Evolutionary conservation across 2,113 vertebrate species (phyloP).

Genomic region (Epinephelus cyanopodus): DNA sequence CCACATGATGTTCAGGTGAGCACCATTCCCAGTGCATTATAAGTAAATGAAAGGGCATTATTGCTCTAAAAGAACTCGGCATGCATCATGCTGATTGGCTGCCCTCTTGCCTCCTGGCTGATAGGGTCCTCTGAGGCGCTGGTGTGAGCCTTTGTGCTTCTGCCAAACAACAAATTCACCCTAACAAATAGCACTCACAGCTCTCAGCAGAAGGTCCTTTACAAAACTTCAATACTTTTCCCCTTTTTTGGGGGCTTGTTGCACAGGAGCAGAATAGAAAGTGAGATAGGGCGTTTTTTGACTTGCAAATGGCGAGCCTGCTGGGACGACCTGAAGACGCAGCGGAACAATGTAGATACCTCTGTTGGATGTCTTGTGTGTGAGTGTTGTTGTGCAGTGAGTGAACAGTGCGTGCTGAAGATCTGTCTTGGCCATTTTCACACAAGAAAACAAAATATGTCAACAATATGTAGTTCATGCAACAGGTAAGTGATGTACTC

Average conservation of each 20-base stretch:
- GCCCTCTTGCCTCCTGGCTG: neutral
- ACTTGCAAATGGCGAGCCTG: neutral
- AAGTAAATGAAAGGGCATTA: slow-evolving; percentile 11
- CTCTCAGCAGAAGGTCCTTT: slow-evolving; percentile 12
- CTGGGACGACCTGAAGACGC: neutral
- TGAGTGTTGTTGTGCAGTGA: neutral
- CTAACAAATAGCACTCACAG: slow-evolving; percentile 4
- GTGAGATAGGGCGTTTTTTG: neutral
- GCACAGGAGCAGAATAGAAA: neutral
- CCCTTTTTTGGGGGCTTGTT: neutral
- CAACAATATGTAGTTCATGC: too few relatives aligned
- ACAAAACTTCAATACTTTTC: slow-evolving; percentile 1
- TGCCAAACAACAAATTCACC: slow-evolving; percentile 33
- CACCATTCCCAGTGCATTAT: neutral
- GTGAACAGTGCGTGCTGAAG: neutral
- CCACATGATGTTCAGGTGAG: neutral
- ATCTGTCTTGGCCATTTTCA: neutral
- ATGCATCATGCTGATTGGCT: slow-evolving; percentile 26
- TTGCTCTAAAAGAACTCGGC: slow-evolving; percentile 12
- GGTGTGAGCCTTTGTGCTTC: slow-evolving; percentile 9
- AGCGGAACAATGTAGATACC: neutral
- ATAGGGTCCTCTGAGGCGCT: neutral
- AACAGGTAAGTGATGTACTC: too few relatives aligned
- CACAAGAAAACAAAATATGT: neutral
- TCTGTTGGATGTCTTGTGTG: neutral